Conservation (phyloP, 2,888 invertebrate genomes). For the Andricus curvator region DNA sequence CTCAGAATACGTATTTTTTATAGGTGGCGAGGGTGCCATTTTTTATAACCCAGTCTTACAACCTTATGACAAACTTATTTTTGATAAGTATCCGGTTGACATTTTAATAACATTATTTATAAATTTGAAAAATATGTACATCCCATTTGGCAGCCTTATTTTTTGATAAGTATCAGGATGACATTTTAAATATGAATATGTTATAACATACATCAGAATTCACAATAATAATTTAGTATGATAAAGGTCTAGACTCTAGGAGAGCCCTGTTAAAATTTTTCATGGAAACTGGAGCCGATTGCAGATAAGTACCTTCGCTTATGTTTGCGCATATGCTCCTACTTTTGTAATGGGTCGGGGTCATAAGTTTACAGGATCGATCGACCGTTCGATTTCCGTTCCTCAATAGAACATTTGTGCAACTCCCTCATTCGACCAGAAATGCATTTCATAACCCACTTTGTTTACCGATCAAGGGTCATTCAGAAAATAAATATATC, state of each 20-base stretch:
- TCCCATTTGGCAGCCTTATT: too few relatives aligned
- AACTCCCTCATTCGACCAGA: conserved; percentile 41
- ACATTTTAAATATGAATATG: too few relatives aligned
- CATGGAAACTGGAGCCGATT: background rate
- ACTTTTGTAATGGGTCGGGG: conserved; percentile 56
- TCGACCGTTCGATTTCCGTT: conserved; percentile 67
- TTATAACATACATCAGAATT: background rate
- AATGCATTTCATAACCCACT: conserved; percentile 41
- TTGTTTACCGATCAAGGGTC: conserved; percentile 14
- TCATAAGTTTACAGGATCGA: conserved; percentile 60
- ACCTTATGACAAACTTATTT: too few relatives aligned
- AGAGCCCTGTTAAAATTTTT: background rate
- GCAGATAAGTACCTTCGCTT: conserved; percentile 1
- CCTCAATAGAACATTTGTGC: conserved; percentile 58
- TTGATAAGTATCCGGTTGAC: too few relatives aligned
- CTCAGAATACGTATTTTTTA: too few relatives aligned
- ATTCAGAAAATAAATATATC: background rate
- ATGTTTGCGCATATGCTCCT: conserved; percentile 55
- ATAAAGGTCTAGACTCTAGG: background rate
- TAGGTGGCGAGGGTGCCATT: too few relatives aligned
- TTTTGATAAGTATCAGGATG: too few relatives aligned
- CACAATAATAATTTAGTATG: background rate
- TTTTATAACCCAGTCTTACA: too few relatives aligned
- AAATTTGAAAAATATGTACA: too few relatives aligned
- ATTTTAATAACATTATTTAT: too few relatives aligned